phyloP scores from a whole-genome alignment of 64 coral and sea anemone genomes.

The Orbicella faveolata region DNA sequence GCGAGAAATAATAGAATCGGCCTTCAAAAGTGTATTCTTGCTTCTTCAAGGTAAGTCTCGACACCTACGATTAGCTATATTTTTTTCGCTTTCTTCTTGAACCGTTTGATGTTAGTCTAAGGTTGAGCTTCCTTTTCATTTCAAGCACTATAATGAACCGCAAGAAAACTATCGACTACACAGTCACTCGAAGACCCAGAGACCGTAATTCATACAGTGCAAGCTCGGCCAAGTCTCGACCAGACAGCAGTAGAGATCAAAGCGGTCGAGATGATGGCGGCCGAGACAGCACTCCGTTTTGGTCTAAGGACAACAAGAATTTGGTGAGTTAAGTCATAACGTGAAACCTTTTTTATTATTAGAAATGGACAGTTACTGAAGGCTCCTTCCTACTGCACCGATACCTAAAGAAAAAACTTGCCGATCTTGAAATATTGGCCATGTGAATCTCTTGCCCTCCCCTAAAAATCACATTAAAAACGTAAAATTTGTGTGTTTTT shows the following conservation, averaged over 20 bases:
- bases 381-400: background rate
- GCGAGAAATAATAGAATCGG: background rate
- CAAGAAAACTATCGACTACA: constrained; percentile 44
- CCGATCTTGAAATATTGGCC: no score
- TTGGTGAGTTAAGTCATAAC: constrained; percentile 7
- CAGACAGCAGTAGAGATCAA: background rate
- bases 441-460: no score
- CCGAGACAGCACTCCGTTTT: constrained; percentile 8
- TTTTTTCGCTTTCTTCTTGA: no score
- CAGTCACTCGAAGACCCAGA: constrained; percentile 30
- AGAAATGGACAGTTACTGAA: background rate
- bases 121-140: background rate
- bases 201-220: background rate
- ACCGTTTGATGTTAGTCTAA: background rate
- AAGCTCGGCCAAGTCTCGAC: background rate
- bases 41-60: background rate
- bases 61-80: no score
- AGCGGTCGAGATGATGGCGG: background rate
- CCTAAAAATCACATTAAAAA: no score
- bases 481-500: no score
- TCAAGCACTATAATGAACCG: background rate
- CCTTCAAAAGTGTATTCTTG: background rate
- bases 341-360: background rate
- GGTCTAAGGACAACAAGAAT: constrained; percentile 23
- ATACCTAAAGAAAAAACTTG: background rate